Base-by-base conservation (phyloP, 2,797 vertebrate species). In the Lagocephalus sceleratus region DNA sequence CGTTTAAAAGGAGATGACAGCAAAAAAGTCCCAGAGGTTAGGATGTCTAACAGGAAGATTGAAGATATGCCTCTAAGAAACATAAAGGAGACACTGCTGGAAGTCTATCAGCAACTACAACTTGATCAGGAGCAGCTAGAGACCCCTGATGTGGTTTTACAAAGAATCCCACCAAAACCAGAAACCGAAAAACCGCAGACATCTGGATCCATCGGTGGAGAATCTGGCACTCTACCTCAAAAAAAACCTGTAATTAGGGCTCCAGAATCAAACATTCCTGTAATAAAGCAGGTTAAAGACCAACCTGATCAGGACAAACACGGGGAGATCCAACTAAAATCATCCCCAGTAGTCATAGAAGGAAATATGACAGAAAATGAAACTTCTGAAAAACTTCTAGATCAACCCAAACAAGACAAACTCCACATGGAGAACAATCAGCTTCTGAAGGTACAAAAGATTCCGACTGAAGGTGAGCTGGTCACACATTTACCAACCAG, bases 371-470 rank as follows among this genome's bases (percentile, higher is more conserved):
- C 44, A 32, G 35, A 67, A 47, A 43, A 0, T 2, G 42, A 5
- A 20, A 50, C 23, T 32, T 6, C 5, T 51, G 66, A 60, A 66
- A 38, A 55, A 22, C 15, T 42, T 50, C 32, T 51, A 51, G 71
- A 68, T 63, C 54, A 54, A 15, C 3, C 6, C 42, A 57, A 68
- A 57, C 49, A 16, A 1, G 55, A 73, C 22, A 64, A 77, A 50
- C 35, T 38, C 2, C 42, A 23, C 29, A 21, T 47, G 47, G 39
- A 35, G 16, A 60, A 0, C 19, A 49, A 25, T 62, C 91, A 77
- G 35, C 88, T 53, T 61, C 80, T 59, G 21, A 86, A 71, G 0
- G 76, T 79, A 45, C 75, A 85, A 51, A 74, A 55, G 9, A 62
- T 79, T 77, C 82, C 84, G 1, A 2, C 47, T 43, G 51, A 73